Conservation (phyloP, 2,888 invertebrate species). For the Microchrysa polita region DNA sequence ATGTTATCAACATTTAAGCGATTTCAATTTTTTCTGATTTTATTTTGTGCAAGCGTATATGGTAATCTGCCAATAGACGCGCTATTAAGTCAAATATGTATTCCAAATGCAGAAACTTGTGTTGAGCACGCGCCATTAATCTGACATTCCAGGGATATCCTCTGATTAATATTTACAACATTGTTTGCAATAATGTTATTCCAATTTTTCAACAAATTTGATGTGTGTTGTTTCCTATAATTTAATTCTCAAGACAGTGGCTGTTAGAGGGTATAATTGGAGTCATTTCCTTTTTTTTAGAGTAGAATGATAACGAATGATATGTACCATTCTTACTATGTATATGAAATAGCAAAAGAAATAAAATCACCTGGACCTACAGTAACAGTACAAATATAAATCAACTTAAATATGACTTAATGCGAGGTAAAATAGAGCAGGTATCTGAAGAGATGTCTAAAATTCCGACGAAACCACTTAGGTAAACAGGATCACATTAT, state of each 20-base stretch:
- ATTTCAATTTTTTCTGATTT: not conserved
- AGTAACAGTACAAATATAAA: too few species aligned
- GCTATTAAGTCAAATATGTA: not conserved
- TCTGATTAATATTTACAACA: slow-evolving; percentile 43
- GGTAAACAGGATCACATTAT: too few species aligned
- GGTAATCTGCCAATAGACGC: not conserved
- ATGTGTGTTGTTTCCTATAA: slow-evolving; percentile 3
- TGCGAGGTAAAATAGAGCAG: too few species aligned
- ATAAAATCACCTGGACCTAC: too few species aligned
- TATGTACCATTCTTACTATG: too few species aligned
- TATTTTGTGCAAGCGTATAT: not conserved
- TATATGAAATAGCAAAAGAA: too few species aligned
- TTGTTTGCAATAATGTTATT: slow-evolving; percentile 34
- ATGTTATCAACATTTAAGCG: not conserved
- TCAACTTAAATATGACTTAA: too few species aligned
- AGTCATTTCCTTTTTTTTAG: too few species aligned
- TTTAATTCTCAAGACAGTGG: slow-evolving; percentile 2
- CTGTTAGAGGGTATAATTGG: too few species aligned
- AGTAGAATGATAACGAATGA: too few species aligned
- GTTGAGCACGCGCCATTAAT: slow-evolving; percentile 41
- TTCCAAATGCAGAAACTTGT: slow-evolving; percentile 35
- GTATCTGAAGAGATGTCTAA: too few species aligned
- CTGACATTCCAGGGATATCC: slow-evolving; percentile 43
- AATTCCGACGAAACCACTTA: too few species aligned
- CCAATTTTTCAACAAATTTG: slow-evolving; percentile 31